Conservation (phyloP, 1,140 invertebrate species). For the Pseudobourletiella spinata region DNA sequence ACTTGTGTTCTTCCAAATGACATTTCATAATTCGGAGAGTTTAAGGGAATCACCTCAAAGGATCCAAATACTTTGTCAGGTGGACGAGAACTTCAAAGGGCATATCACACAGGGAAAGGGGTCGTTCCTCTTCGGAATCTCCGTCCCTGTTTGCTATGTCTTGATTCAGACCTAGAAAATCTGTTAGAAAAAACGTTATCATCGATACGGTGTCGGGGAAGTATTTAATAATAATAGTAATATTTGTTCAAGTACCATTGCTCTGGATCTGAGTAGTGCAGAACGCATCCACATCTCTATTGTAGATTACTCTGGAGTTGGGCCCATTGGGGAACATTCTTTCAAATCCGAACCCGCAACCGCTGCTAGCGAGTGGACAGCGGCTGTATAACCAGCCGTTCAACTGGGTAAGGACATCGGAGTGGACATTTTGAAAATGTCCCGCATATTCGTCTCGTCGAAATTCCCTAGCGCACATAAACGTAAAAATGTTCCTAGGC, state of each 20-base stretch:
- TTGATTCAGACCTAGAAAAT: too few species aligned
- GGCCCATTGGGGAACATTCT: slow-evolving; percentile 19
- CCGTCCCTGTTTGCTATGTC: too few species aligned
- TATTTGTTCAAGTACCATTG: too few species aligned
- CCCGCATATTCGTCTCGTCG: slow-evolving; percentile 23
- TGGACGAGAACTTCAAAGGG: slow-evolving; percentile 29
- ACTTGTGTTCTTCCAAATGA: not conserved
- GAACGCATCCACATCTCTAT: slow-evolving; percentile 19
- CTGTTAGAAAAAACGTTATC: too few species aligned
- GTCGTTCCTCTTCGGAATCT: too few species aligned
- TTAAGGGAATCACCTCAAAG: slow-evolving; percentile 19
- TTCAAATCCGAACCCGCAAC: slow-evolving; percentile 25
- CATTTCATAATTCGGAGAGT: not conserved
- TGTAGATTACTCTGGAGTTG: slow-evolving; percentile 21
- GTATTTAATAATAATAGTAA: too few species aligned
- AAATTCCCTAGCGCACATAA: slow-evolving; percentile 32
- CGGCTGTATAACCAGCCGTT: slow-evolving; percentile 30
- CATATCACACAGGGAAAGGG: slow-evolving; percentile 5
- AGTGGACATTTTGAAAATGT: slow-evolving; percentile 26
- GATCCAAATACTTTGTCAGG: slow-evolving; percentile 30
- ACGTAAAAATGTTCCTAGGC: slow-evolving; percentile 20
- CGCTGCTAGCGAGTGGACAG: slow-evolving; percentile 27
- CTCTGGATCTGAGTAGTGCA: slow-evolving; percentile 11
- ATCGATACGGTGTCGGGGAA: too few species aligned
- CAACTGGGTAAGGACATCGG: slow-evolving; percentile 22